These are phyloP conservation scores for Craterocephalus amniculus DNA, from an alignment of 2,797 vertebrate species.

Conservation along the genomic window DNA sequence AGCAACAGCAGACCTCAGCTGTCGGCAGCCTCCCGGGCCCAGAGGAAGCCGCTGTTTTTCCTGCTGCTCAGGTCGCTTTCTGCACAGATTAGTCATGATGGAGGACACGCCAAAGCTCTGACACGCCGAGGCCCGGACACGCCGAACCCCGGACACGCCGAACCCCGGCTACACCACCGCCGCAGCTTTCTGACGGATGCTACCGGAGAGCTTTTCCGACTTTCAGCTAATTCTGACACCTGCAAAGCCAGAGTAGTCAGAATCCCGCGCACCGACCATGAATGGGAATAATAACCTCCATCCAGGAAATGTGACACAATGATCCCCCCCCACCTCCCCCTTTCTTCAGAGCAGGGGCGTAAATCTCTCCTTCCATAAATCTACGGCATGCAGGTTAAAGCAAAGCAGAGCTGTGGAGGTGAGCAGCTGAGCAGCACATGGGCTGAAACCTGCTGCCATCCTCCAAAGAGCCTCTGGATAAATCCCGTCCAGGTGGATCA, in stretches of 20 bases:
- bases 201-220: slow-evolving; percentile 59
- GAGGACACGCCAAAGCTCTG: slow-evolving; percentile 32
- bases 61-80: slow-evolving; percentile 25
- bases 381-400: slow-evolving; percentile 75
- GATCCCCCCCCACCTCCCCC: no score
- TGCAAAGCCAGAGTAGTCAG: slow-evolving; percentile 86
- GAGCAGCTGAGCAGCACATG: slow-evolving; percentile 89
- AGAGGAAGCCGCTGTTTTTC: no score
- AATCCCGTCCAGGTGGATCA: slow-evolving; percentile 83
- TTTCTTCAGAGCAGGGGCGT: slow-evolving; percentile 75
- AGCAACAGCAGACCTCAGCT: slow-evolving; percentile 33
- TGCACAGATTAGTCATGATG: slow-evolving; percentile 36
- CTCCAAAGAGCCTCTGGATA: slow-evolving; percentile 82
- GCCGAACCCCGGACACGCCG: no score
- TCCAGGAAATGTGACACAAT: slow-evolving; percentile 80
- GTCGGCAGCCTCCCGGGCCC: slow-evolving; percentile 50
- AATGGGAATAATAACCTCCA: slow-evolving; percentile 86
- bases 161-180: slow-evolving; percentile 34
- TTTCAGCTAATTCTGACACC: slow-evolving; percentile 36
- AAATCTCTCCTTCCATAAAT: slow-evolving; percentile 87
- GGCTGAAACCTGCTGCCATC: slow-evolving; percentile 80
- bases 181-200: slow-evolving; percentile 54
- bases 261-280: slow-evolving; percentile 72
- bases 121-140: neutral
- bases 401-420: slow-evolving; percentile 4